Evolutionary conservation across 2,113 vertebrate genomes (phyloP).

Genomic region (Apistogramma diplotaenia): DNA sequence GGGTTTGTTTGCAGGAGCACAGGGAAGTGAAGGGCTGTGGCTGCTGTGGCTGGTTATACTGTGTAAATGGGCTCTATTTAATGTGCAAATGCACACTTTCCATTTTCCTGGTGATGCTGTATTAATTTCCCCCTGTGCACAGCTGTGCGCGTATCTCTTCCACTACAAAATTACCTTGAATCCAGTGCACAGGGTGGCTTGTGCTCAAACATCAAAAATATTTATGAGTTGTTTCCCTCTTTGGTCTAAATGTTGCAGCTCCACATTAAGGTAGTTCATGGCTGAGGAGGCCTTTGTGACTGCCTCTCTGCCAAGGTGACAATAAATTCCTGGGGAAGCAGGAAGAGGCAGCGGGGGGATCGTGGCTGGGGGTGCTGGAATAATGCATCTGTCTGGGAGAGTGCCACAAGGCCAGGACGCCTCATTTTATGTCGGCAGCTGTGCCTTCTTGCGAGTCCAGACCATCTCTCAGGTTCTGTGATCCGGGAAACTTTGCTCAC

Average conservation of each 20-base stretch:
- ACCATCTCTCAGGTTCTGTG: constrained; percentile 20
- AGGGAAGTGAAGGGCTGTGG: background rate
- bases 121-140: background rate
- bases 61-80: constrained; percentile 15
- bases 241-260: constrained; percentile 24
- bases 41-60: background rate
- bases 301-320: constrained; percentile 37
- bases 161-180: background rate
- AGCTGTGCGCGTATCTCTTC: background rate
- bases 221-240: background rate
- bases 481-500: constrained; percentile 12
- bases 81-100: background rate
- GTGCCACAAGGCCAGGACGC: constrained; percentile 29
- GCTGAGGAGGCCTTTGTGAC: constrained; percentile 20
- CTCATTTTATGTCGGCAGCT: constrained; percentile 37
- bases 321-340: constrained; percentile 7
- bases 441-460: constrained; percentile 13
- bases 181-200: background rate
- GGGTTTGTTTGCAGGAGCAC: constrained; percentile 27
- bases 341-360: background rate
- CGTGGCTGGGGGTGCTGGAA: background rate
- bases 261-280: constrained; percentile 3
- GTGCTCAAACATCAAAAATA: background rate
- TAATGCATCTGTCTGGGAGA: constrained; percentile 17
- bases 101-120: background rate